Percentiles rank a stretch among this genome's conserved stretches.
Evolutionary conservation across 1,140 invertebrate species (phyloP).

Genomic region (Parapsyche elsis): DNA sequence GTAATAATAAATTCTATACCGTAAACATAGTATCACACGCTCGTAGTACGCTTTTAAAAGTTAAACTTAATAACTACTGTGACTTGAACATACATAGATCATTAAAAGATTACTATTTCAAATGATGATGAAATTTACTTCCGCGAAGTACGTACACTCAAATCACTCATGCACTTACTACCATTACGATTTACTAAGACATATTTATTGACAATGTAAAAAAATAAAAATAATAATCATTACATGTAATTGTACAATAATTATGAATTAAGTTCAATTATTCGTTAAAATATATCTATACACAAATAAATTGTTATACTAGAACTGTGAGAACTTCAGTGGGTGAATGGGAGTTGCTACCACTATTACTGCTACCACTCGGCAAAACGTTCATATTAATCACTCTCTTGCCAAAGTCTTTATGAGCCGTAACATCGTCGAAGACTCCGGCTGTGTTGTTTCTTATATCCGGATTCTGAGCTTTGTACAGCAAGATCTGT

Average conservation of each 20-base stretch:
- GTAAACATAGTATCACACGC: conserved; percentile 56
- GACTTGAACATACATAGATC: too few relatives aligned
- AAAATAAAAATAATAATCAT: conserved; percentile 30
- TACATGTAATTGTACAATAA: conserved; percentile 10
- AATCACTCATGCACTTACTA: neutral
- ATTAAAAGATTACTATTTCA: too few relatives aligned
- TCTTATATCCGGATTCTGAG: conserved; percentile 79
- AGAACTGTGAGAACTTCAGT: conserved; percentile 65
- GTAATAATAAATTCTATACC: conserved; percentile 47
- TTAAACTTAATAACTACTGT: neutral
- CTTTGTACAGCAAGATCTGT: conserved; percentile 76
- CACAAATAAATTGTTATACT: conserved; percentile 56
- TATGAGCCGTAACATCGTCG: conserved; percentile 75
- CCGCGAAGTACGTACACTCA: too few relatives aligned
- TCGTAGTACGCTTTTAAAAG: conserved; percentile 45
- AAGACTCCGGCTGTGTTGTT: conserved; percentile 81
- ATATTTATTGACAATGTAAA: conserved; percentile 5
- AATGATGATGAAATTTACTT: too few relatives aligned
- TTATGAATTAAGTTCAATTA: conserved; percentile 10
- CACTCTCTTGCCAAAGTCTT: conserved; percentile 82
- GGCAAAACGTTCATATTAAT: conserved; percentile 60
- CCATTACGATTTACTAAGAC: conserved; percentile 11
- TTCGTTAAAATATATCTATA: neutral
- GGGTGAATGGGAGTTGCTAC: conserved; percentile 56
- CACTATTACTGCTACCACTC: conserved; percentile 29